These are phyloP conservation scores for Lethocerus indicus DNA, from an alignment of 1,140 invertebrate species.

Conservation along the genomic window DNA sequence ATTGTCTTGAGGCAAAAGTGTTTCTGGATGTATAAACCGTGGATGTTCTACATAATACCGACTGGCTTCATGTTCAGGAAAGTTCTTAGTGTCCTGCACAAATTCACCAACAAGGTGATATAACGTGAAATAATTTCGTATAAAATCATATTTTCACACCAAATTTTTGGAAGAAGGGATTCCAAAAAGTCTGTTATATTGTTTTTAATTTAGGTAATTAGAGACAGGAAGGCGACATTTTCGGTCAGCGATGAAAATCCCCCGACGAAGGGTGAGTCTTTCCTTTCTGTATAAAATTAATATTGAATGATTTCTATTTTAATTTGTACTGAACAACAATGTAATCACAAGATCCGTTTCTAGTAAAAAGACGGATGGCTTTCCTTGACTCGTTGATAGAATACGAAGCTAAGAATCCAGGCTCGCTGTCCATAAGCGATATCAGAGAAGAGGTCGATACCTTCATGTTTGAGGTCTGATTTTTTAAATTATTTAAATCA, in stretches of 20 bases:
- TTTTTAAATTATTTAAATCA: not conserved
- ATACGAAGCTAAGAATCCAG: slow-evolving; percentile 24
- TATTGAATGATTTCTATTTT: not conserved
- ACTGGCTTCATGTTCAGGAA: slow-evolving; percentile 36
- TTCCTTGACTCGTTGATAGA: slow-evolving; percentile 41
- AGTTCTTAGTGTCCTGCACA: no score
- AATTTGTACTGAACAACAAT: not conserved
- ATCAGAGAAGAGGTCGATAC: slow-evolving; percentile 38
- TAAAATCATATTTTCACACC: no score
- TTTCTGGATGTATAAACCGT: slow-evolving; percentile 34
- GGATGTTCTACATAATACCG: slow-evolving; percentile 38
- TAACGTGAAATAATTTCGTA: no score
- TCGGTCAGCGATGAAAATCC: slow-evolving; percentile 6
- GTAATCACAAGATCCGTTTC: not conserved
- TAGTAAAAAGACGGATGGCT: slow-evolving; percentile 30
- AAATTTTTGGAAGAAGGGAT: no score
- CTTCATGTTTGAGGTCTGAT: slow-evolving; percentile 40
- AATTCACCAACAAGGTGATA: no score
- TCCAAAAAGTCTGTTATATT: slow-evolving; percentile 54
- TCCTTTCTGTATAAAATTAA: not conserved
- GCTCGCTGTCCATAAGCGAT: slow-evolving; percentile 28
- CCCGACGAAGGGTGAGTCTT: not conserved
- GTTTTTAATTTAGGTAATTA: slow-evolving; percentile 24
- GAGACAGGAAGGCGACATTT: slow-evolving; percentile 12
- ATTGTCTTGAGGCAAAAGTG: slow-evolving; percentile 8